Evolutionary conservation across 1,140 invertebrate genomes (phyloP), one percentile per base, ranked within the genome.

Genomic region (Latrodectus geometricus): DNA sequence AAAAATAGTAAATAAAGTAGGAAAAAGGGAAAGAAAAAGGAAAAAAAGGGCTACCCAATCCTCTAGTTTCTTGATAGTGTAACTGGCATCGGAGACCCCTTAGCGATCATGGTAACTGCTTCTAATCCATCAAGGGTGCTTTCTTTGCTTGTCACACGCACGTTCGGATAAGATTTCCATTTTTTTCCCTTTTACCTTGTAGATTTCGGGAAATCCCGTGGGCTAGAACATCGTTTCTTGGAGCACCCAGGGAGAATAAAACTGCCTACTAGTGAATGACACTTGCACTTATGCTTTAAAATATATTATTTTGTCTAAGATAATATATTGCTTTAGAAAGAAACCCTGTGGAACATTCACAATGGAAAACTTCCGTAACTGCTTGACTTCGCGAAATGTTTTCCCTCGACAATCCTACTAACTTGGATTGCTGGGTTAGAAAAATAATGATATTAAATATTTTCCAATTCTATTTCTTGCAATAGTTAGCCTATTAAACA

Each of bases 31-130:
- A 70, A n/a, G 35, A 70, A 70, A 61, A 17, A 20, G 73, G 52
- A 75, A 21, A 12, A 20, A 75, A 21, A 35, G 21, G n/a, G 11
- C 8, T 15, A 20, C 49, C 72, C 49, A 61, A 35, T 21, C 12
- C n/a, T 75, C 73, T 54, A 75, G 73, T 78, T 78, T 20, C 76
- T 78, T 78, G 76, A 78, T 78, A 78, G 76, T 65, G 76, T 78
- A 78, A 78, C 76, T 78, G 54, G 56, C 76, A 21, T 66, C 7
- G 23, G 17, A 48, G 23, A 61, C 76, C 54, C 76, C 76, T 48
- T 17, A 78, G 56, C 35, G 76, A 78, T 66, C 76, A 78, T 65
- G 56, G 76, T 78, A 78, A 78, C 76, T 66, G 56, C 21, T 78
- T 78, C 23, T 78, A 78, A 78, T 78, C 76, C 76, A 78, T 78